Conservation (phyloP, 1,140 invertebrate genomes). For the Drosophila grimshawi region DNA sequence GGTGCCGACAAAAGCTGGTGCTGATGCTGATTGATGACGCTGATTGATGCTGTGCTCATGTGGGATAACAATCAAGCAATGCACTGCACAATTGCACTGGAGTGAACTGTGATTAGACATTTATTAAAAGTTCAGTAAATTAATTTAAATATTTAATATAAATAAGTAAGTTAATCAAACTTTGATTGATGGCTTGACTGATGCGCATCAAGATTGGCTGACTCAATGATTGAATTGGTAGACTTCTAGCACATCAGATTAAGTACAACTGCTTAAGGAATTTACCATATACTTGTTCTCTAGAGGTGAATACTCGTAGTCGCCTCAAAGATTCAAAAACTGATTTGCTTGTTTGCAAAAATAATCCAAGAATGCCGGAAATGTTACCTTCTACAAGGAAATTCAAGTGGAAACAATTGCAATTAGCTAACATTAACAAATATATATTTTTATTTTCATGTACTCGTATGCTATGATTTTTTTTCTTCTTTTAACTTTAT, state of each 20-base stretch:
- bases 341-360: slow-evolving; percentile 2
- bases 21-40: slow-evolving; percentile 16
- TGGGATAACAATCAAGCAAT: background rate
- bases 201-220: background rate
- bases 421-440: slow-evolving; percentile 43
- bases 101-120: too few relatives aligned
- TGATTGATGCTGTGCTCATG: slow-evolving; percentile 29
- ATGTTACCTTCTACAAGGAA: slow-evolving; percentile 34
- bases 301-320: background rate
- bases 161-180: too few relatives aligned
- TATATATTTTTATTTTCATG: background rate
- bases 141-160: background rate
- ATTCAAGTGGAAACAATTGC: slow-evolving; percentile 18
- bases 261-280: background rate
- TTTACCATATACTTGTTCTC: too few relatives aligned
- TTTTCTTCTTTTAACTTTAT: slow-evolving; percentile 33
- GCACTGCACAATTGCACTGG: slow-evolving; percentile 2
- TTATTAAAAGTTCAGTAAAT: too few relatives aligned
- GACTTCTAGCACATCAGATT: background rate
- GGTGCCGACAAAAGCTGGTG: slow-evolving; percentile 20
- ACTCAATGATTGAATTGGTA: background rate
- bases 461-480: background rate
- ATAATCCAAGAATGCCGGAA: slow-evolving; percentile 37
- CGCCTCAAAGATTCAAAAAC: background rate
- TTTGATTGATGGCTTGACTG: too few relatives aligned